Base-by-base conservation (phyloP, 2,797 vertebrate species). In the Mus minutoides region DNA sequence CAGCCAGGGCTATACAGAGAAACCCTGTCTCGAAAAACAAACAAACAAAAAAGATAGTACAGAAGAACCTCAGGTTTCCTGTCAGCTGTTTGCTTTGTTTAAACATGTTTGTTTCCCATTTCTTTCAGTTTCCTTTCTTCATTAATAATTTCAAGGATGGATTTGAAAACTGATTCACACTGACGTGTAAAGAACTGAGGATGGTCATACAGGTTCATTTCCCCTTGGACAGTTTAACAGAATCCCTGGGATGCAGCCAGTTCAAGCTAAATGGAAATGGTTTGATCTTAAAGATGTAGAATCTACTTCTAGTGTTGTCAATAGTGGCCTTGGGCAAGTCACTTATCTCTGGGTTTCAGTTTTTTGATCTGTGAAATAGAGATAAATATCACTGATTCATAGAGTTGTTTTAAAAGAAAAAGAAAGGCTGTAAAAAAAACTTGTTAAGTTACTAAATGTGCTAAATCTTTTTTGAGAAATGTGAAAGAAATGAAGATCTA, bases 301-400 rank as follows among this genome's bases (percentile, higher is more conserved):
- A 62, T 84, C 54, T 84, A 87, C 29, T 92, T 86, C 43, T 86
- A 88, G 37, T 56, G 26, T 58, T 88, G 54, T 69, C 83, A 89
- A 24, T 91, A 37, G 90, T 94, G 91, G 62, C 60, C 56, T 93
- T 84, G 64, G 69, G 79, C 92, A 96, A 94, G 83, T 96, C 24
- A 34, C 71, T 90, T 71, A 91, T 92, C 60, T 69, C 58, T 89
- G 60, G 88, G 67, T 85, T 94, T 97, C 92, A 82, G 94, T 97
- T 96, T 97, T 95, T 69, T 82, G 92, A 54, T 97, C 77, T 96
- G 82, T 94, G 83, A 95, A 86, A 94, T 82, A 54, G 88, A 46
- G 46, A 92, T 88, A 95, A 60, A 93, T 78, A 88, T 76, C 67
- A 60, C 77, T 82, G 58, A 67, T 22, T 93, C 54, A 88, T 12